A percentile compares a stretch with the other conserved stretches of the same genome.
Conservation (phyloP, 2,797 vertebrate genomes). For the Tapirus indicus region DNA sequence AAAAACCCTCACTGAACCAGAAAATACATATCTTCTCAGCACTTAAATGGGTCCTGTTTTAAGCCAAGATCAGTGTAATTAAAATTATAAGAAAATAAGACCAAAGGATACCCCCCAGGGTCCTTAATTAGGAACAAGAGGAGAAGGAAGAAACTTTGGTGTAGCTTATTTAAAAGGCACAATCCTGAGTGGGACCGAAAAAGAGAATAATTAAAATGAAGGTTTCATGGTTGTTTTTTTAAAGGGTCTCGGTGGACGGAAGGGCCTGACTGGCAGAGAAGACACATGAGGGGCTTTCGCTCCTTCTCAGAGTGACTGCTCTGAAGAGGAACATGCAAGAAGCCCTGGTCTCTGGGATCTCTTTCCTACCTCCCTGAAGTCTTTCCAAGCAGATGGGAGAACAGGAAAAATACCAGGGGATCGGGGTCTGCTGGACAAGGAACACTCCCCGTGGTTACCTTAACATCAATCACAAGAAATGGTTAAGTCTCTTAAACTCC, state of each 20-base stretch:
- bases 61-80: conserved; percentile 66
- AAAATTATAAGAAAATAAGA: conserved; percentile 68
- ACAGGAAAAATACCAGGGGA: neutral
- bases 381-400: neutral
- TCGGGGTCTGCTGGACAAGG: neutral
- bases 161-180: conserved; percentile 58
- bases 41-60: conserved; percentile 47
- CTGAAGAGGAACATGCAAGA: neutral
- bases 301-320: neutral
- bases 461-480: neutral
- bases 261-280: neutral
- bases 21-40: conserved; percentile 17
- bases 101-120: conserved; percentile 47
- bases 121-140: conserved; percentile 66
- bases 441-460: neutral
- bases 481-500: neutral
- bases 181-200: neutral
- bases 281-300: neutral
- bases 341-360: neutral
- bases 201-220: neutral
- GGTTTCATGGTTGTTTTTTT: neutral
- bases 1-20: neutral
- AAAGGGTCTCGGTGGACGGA: neutral
- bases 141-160: neutral
- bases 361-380: neutral